Conservation (phyloP, 2,888 invertebrate genomes). For the Drosophila merina region DNA sequence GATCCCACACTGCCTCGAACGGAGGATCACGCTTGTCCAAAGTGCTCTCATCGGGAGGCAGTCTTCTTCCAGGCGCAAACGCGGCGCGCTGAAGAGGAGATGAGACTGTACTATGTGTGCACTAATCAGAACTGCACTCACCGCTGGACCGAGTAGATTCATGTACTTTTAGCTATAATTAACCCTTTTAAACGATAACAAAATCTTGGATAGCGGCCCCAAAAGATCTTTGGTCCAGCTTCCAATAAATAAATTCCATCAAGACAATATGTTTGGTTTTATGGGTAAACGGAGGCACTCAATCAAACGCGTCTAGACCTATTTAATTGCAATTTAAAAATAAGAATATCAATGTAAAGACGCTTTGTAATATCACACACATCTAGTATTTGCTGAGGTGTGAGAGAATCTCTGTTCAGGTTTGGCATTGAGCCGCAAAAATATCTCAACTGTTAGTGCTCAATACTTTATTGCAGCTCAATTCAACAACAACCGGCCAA, state of each 20-base stretch:
- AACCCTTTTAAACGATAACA: background rate
- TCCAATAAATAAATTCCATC: background rate
- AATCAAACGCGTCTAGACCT: background rate
- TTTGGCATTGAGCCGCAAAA: conserved; percentile 45
- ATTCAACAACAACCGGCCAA: conserved; percentile 1
- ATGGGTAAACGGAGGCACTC: background rate
- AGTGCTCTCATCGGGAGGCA: conserved; percentile 96
- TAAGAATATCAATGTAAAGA: conserved; percentile 27
- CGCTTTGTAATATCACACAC: conserved; percentile 1
- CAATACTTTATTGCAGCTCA: conserved; percentile 17
- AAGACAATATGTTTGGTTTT: background rate
- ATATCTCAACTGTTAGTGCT: conserved; percentile 36
- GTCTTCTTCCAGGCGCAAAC: conserved; percentile 99
- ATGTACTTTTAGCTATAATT: background rate
- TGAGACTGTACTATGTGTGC: conserved; percentile 98
- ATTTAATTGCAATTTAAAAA: background rate
- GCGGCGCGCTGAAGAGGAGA: conserved; percentile 98
- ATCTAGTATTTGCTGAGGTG: conserved; percentile 5
- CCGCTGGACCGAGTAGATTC: conserved; percentile 94
- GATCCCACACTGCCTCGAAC: conserved; percentile 99
- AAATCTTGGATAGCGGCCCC: background rate
- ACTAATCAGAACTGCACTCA: conserved; percentile 96
- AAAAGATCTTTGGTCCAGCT: background rate
- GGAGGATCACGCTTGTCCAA: conserved; percentile 99
- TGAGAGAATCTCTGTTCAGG: conserved; percentile 2